A percentile compares a stretch with the other conserved stretches of the same genome.
Conservation (phyloP, 2,888 invertebrate genomes). For the Lydus trimaculatus region DNA sequence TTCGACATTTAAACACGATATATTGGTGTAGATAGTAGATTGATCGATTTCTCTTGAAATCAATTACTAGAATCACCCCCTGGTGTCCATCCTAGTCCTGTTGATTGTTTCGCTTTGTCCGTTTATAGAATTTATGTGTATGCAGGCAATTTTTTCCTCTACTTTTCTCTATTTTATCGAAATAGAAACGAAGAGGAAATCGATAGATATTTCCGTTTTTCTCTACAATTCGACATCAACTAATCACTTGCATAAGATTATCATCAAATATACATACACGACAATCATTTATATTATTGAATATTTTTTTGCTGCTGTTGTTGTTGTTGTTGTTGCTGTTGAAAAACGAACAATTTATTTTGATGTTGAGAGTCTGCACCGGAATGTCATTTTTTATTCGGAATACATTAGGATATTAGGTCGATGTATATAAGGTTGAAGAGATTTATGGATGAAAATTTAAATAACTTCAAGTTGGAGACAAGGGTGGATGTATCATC, state of each 20-base stretch:
- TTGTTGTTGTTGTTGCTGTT: slow-evolving; percentile 29
- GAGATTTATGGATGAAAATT: slow-evolving; percentile 42
- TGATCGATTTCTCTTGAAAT: slow-evolving; percentile 7
- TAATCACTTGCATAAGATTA: slow-evolving; percentile 45
- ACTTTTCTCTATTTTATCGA: background rate
- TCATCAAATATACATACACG: slow-evolving; percentile 42
- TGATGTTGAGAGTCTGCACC: slow-evolving; percentile 31
- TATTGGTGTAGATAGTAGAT: background rate
- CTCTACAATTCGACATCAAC: slow-evolving; percentile 33
- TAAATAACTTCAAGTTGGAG: slow-evolving; percentile 30
- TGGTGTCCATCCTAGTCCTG: slow-evolving; percentile 6
- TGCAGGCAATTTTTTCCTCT: background rate
- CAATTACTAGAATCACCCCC: slow-evolving; percentile 10
- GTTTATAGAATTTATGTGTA: slow-evolving; percentile 6
- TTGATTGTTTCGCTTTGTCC: slow-evolving; percentile 7
- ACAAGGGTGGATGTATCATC: background rate
- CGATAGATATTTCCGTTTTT: slow-evolving; percentile 36
- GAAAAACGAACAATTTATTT: slow-evolving; percentile 42
- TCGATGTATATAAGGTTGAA: slow-evolving; percentile 23
- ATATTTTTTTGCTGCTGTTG: slow-evolving; percentile 8
- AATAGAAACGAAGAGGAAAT: slow-evolving; percentile 23
- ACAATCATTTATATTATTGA: slow-evolving; percentile 41
- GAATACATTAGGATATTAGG: slow-evolving; percentile 47
- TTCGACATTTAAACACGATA: background rate
- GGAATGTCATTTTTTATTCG: slow-evolving; percentile 39